Evolutionary conservation across 2,888 invertebrate genomes (phyloP), one percentile per base, ranked within the genome.

Genomic region (Nysson spinosus): DNA sequence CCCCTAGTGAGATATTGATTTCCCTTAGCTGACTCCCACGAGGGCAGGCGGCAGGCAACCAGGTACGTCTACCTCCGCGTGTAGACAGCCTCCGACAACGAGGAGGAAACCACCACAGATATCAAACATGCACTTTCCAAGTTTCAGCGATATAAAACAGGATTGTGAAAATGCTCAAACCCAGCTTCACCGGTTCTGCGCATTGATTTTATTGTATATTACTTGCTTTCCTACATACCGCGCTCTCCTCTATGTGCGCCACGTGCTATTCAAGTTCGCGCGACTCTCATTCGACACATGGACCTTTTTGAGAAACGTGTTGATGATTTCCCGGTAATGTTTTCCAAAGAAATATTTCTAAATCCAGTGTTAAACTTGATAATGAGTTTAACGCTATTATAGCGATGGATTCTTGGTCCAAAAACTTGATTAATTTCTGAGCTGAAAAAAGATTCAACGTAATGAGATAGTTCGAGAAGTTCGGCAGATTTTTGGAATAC

Each of bases 1-100:
- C 84, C 83, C 83, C 85, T 80, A 82, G 85, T 85, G 85, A 85
- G 85, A 85, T 85, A 85, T 85, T 85, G 85, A 85, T 85, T 85
- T 85, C 85, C 85, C 85, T 85, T 85, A 85, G 84, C 85, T 83
- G 82, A 83, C 85, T 85, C 84, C 85, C 85, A 85, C 85, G 84
- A 85, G 85, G 84, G 81, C 76, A 81, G 70, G 71, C 78, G 76
- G 79, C 74, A 73, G 73, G 79, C 79, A 67, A 75, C 78, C 75
- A 75, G 73, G 79, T 75, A 77, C 74, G 67, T 72, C 69, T 74
- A 78, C 71, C 72, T 69, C 74, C 77, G 76, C 76, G 71, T 76
- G 74, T 76, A 76, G 73, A 79, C 75, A 77, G 77, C 76, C 72
- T 79, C 78, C 73, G 72, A 72, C 77, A 66, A 79, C 70, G 76